phyloP scores from a whole-genome alignment of 2,888 invertebrate species.

The Ernsta delagoae region DNA sequence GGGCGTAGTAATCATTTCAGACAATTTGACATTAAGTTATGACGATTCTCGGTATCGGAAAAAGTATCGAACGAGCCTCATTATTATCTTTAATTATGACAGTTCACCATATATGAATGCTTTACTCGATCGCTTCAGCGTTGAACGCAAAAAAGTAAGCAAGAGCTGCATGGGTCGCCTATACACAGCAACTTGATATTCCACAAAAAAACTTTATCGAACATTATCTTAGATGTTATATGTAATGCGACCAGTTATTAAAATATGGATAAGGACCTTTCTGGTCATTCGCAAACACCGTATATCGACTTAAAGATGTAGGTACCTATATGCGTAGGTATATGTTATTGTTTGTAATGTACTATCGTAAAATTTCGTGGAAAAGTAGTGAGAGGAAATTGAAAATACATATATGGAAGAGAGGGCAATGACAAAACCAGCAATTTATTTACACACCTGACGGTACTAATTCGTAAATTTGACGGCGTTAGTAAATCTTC shows the following conservation, averaged over 20 bases:
- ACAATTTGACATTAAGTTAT: constrained; percentile 72
- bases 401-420: background rate
- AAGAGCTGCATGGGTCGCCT: constrained; percentile 59
- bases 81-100: constrained; percentile 83
- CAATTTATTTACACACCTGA: constrained; percentile 3
- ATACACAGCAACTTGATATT: constrained; percentile 67
- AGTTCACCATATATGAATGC: constrained; percentile 79
- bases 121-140: constrained; percentile 65
- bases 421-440: background rate
- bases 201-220: constrained; percentile 63
- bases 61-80: constrained; percentile 70
- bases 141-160: constrained; percentile 66
- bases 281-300: constrained; percentile 10
- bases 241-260: constrained; percentile 38
- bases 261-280: constrained; percentile 20
- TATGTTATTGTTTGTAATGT: too few relatives aligned
- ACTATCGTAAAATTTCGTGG: too few relatives aligned
- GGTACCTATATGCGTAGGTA: too few relatives aligned
- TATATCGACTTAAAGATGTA: background rate
- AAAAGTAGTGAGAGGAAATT: background rate
- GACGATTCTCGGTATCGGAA: constrained; percentile 70
- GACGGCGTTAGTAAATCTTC: constrained; percentile 15
- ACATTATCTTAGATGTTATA: constrained; percentile 60
- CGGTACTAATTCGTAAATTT: constrained; percentile 8
- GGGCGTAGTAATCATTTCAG: constrained; percentile 40